These are phyloP conservation scores for Thunnus thynnus DNA, from an alignment of 2,113 vertebrate genomes.

Conservation along the genomic window DNA sequence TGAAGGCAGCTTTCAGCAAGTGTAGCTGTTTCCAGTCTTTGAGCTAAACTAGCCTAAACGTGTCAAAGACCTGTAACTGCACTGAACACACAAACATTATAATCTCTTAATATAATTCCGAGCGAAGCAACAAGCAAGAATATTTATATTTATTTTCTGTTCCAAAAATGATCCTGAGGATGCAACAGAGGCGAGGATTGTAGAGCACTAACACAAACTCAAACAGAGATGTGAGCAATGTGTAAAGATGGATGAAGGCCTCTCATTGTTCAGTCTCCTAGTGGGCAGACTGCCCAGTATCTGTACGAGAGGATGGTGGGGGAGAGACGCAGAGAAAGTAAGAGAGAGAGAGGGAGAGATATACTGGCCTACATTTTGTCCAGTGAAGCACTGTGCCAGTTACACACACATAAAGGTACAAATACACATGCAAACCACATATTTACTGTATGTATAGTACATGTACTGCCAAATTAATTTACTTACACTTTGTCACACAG, in stretches of 20 bases:
- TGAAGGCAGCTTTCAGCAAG: too few species aligned
- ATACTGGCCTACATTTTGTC: slow-evolving; percentile 42
- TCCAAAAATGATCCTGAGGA: background rate
- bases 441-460: too few species aligned
- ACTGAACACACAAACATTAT: background rate
- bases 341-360: background rate
- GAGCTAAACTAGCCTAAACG: background rate
- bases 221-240: background rate
- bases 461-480: too few species aligned
- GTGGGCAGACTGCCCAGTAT: background rate
- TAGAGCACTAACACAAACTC: background rate
- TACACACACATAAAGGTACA: background rate
- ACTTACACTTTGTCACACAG: background rate
- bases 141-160: background rate
- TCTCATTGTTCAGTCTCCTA: slow-evolving; percentile 5
- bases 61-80: background rate
- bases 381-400: slow-evolving; percentile 3
- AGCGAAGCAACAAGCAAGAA: background rate
- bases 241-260: background rate
- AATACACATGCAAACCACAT: background rate
- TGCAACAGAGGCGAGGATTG: too few species aligned
- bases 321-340: background rate
- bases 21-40: background rate
- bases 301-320: background rate
- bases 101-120: background rate